These are phyloP conservation scores for Drosophila birchii DNA, from an alignment of 2,888 invertebrate genomes.

Conservation along the genomic window DNA sequence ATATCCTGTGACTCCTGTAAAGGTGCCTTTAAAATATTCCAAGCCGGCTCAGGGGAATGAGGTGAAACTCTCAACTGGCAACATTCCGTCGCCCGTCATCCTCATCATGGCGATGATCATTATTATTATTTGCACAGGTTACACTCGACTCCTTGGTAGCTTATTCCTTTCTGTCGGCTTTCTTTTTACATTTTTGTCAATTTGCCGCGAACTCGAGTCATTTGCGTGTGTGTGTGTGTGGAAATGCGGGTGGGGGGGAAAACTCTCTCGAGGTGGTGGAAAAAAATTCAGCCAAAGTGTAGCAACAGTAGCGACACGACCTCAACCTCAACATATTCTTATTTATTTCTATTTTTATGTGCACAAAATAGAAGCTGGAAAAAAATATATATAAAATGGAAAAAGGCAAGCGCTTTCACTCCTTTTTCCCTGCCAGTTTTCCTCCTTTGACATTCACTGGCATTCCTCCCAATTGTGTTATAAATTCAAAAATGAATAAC, in stretches of 20 bases:
- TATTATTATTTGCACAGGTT: slow-evolving; percentile 39
- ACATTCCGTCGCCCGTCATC: slow-evolving; percentile 23
- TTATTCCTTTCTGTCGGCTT: slow-evolving; percentile 46
- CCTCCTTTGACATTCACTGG: slow-evolving; percentile 62
- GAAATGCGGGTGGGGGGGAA: background rate
- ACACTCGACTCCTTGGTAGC: slow-evolving; percentile 19
- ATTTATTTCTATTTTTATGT: slow-evolving; percentile 75
- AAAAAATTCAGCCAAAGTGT: slow-evolving; percentile 11
- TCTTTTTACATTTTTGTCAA: slow-evolving; percentile 65
- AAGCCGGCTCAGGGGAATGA: slow-evolving; percentile 7
- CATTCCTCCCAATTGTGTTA: slow-evolving; percentile 76
- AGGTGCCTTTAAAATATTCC: slow-evolving; percentile 31
- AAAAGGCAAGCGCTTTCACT: slow-evolving; percentile 65
- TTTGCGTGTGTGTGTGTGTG: slow-evolving; percentile 44
- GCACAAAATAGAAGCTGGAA: slow-evolving; percentile 9
- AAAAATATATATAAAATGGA: slow-evolving; percentile 20
- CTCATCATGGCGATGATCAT: slow-evolving; percentile 27
- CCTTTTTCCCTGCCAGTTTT: slow-evolving; percentile 50
- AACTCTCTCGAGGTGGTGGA: background rate
- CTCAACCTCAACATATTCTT: slow-evolving; percentile 43
- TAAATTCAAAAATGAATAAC: slow-evolving; percentile 81
- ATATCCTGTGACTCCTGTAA: background rate
- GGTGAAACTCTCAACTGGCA: slow-evolving; percentile 13
- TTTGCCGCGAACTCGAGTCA: slow-evolving; percentile 67
- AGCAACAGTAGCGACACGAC: slow-evolving; percentile 65